These are phyloP conservation scores for Microhierax caerulescens DNA, from an alignment of 2,797 vertebrate species.

Conservation along the genomic window DNA sequence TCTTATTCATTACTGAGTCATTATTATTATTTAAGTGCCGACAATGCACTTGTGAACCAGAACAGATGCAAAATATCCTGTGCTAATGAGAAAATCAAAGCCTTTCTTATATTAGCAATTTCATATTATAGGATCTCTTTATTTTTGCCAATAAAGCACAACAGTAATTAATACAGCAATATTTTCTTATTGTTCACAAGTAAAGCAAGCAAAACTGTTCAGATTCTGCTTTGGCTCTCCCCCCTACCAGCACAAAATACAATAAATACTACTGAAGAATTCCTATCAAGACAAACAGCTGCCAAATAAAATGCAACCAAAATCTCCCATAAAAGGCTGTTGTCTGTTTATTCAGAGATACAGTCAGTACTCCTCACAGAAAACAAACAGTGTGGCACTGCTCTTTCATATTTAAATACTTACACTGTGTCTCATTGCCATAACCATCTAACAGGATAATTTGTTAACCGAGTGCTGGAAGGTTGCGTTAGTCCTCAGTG, in stretches of 20 bases:
- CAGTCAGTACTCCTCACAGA: not conserved
- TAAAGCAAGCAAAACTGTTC: constrained; percentile 39
- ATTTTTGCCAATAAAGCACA: constrained; percentile 63
- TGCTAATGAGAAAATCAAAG: constrained; percentile 73
- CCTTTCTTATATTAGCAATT: constrained; percentile 64
- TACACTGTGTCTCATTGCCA: not conserved
- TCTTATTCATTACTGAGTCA: constrained; percentile 68
- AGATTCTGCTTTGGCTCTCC: constrained; percentile 34
- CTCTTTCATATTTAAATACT: constrained; percentile 20
- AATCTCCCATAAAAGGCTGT: constrained; percentile 40
- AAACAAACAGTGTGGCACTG: constrained; percentile 20
- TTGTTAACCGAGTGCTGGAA: not conserved
- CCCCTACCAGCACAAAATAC: constrained; percentile 41
- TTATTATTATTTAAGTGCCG: constrained; percentile 69
- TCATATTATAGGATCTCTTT: constrained; percentile 65
- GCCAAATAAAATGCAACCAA: constrained; percentile 53
- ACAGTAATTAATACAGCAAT: constrained; percentile 67
- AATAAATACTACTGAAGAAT: constrained; percentile 40
- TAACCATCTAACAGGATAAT: not conserved
- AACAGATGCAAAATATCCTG: constrained; percentile 71
- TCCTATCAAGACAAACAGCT: constrained; percentile 45
- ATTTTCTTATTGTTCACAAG: constrained; percentile 53
- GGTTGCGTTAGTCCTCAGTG: not conserved
- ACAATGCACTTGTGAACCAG: constrained; percentile 65
- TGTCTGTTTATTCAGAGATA: constrained; percentile 48